Percentiles rank a stretch among this genome's conserved stretches.
phyloP scores from a whole-genome alignment of 2,888 invertebrate genomes.

The Patella caerulea region DNA sequence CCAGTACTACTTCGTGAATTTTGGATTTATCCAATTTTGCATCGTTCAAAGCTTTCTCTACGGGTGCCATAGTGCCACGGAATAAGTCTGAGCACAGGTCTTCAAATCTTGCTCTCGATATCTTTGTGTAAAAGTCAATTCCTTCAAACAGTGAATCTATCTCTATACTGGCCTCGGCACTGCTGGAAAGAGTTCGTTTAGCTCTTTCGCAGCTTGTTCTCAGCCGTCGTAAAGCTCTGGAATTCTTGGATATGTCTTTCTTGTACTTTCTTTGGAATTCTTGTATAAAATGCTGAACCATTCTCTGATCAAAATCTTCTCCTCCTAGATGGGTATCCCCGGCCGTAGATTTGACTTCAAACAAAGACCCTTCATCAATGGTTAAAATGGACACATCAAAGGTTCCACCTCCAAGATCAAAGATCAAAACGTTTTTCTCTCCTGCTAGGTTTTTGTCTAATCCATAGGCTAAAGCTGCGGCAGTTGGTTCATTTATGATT shows the following conservation, averaged over 20 bases:
- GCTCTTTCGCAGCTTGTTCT: conserved; percentile 65
- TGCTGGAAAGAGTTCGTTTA: conserved; percentile 63
- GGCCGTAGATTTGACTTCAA: conserved; percentile 66
- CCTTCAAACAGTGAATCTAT: conserved; percentile 65
- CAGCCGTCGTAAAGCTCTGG: conserved; percentile 57
- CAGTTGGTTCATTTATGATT: conserved; percentile 78
- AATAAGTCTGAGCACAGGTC: conserved; percentile 64
- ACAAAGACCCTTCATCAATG: conserved; percentile 75
- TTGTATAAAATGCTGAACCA: conserved; percentile 60
- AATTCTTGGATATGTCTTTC: conserved; percentile 56
- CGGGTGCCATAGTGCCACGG: conserved; percentile 81
- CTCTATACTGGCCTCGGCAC: conserved; percentile 60
- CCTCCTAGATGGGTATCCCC: conserved; percentile 69
- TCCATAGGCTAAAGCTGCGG: conserved; percentile 76
- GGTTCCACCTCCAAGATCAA: conserved; percentile 75
- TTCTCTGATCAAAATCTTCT: conserved; percentile 63
- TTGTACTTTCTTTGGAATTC: conserved; percentile 61
- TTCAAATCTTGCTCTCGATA: conserved; percentile 66
- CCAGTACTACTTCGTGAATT: conserved; percentile 85
- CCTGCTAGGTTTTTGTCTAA: conserved; percentile 73
- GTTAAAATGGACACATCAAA: conserved; percentile 73
- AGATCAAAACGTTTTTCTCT: conserved; percentile 75
- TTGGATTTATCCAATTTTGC: conserved; percentile 84
- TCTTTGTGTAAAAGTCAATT: conserved; percentile 63
- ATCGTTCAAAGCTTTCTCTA: conserved; percentile 84